Evolutionary conservation across 2,888 invertebrate genomes (phyloP).

Genomic region (Glaucopsyche alexis): DNA sequence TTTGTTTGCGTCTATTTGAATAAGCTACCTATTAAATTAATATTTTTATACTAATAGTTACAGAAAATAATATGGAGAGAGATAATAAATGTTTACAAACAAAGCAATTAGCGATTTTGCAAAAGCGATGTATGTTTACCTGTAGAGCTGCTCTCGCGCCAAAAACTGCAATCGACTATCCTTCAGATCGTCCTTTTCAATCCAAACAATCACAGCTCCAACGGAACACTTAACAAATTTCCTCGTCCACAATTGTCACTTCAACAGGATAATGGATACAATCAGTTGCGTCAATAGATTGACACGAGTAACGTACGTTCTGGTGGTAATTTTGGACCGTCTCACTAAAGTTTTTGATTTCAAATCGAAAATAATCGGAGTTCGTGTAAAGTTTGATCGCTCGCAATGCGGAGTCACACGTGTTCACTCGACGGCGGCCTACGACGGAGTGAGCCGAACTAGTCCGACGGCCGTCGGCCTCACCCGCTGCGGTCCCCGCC

Average conservation of each 20-base stretch:
- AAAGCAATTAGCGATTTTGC: neutral
- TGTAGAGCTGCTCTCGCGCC: neutral
- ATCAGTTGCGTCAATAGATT: neutral
- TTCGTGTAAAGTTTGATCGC: slow-evolving; percentile 72
- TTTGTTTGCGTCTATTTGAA: neutral
- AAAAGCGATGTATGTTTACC: slow-evolving; percentile 1
- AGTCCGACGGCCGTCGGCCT: slow-evolving; percentile 35
- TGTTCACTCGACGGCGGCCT: slow-evolving; percentile 50
- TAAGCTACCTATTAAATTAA: neutral
- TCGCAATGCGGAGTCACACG: slow-evolving; percentile 45
- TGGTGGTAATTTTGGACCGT: neutral
- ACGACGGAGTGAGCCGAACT: slow-evolving; percentile 63
- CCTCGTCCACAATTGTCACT: slow-evolving; percentile 66
- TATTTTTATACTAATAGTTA: neutral
- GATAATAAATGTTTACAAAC: neutral
- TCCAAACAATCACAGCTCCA: slow-evolving; percentile 57
- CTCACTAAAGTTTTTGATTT: slow-evolving; percentile 17
- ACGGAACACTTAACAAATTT: slow-evolving; percentile 49
- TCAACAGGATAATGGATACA: slow-evolving; percentile 31
- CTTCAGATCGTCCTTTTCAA: slow-evolving; percentile 42
- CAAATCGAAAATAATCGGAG: slow-evolving; percentile 40
- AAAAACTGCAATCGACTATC: slow-evolving; percentile 33
- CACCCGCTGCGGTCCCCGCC: slow-evolving; percentile 43
- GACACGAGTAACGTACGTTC: slow-evolving; percentile 6
- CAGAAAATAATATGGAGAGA: neutral